Evolutionary conservation across 2,797 vertebrate species (phyloP).

Genomic region (Diglossa cyanea): DNA sequence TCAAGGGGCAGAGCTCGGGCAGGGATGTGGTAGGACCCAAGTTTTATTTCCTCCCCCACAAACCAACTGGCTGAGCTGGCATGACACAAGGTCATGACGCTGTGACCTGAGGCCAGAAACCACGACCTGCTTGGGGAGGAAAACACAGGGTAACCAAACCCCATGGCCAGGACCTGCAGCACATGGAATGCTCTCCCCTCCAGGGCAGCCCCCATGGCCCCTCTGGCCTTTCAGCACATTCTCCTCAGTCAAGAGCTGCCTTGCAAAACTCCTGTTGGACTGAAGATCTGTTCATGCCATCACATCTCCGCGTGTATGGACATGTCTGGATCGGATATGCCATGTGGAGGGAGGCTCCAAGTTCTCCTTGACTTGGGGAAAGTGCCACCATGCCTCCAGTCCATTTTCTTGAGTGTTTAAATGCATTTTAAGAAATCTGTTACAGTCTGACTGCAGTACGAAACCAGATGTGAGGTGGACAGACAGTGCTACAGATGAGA

Average conservation of each 20-base stretch:
- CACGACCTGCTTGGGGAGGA: not conserved
- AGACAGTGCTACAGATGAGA: not conserved
- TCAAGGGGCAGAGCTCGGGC: not conserved
- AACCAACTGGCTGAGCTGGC: not conserved
- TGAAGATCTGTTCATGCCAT: not conserved
- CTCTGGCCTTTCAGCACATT: not conserved
- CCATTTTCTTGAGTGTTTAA: not conserved
- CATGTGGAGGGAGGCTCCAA: not conserved
- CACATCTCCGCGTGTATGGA: not conserved
- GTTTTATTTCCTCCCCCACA: not conserved
- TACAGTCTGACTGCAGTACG: not conserved
- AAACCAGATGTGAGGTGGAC: not conserved
- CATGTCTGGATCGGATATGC: rapidly evolving
- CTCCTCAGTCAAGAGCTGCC: not conserved
- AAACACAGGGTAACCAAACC: not conserved
- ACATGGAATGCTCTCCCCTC: not conserved
- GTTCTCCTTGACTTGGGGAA: not conserved
- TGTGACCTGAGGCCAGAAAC: not conserved
- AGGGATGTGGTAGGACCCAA: not conserved
- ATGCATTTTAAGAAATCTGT: not conserved
- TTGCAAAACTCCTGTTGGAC: not conserved
- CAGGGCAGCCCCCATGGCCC: not conserved
- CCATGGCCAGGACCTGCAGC: rapidly evolving
- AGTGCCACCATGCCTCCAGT: not conserved
- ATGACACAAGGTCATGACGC: rapidly evolving